Conservation (phyloP, 2,797 vertebrate species). For the Girardinus metallicus region DNA sequence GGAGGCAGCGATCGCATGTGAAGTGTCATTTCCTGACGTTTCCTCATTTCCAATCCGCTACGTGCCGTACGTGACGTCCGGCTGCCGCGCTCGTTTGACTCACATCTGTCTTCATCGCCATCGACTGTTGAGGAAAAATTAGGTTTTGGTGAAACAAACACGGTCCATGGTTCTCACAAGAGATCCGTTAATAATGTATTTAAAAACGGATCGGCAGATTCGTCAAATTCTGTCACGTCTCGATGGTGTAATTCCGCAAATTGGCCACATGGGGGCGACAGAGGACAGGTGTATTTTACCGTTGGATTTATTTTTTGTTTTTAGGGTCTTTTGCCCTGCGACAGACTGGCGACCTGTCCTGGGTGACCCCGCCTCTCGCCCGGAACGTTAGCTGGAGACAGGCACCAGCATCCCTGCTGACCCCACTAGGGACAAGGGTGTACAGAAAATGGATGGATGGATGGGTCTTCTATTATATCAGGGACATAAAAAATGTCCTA, state of each 20-base stretch:
- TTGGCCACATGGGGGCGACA: slow-evolving; percentile 8
- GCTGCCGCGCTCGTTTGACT: background rate
- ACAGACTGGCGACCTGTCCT: too few relatives aligned
- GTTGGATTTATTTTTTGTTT: background rate
- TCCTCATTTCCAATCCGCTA: slow-evolving; percentile 41
- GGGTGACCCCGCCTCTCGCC: too few relatives aligned
- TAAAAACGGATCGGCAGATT: background rate
- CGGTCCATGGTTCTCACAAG: background rate
- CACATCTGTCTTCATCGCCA: background rate
- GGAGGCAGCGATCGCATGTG: background rate
- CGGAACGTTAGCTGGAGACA: too few relatives aligned
- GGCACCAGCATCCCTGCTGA: too few relatives aligned
- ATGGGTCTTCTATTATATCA: too few relatives aligned
- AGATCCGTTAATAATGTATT: background rate
- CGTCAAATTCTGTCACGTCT: background rate
- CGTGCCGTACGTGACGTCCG: slow-evolving; percentile 69
- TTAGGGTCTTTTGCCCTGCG: too few relatives aligned
- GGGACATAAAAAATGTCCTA: too few relatives aligned
- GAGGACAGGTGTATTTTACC: background rate
- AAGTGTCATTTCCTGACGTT: slow-evolving; percentile 47
- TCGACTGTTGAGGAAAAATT: background rate
- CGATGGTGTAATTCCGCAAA: background rate
- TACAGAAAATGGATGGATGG: too few relatives aligned
- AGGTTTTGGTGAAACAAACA: background rate
- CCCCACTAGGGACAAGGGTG: too few relatives aligned